These are phyloP conservation scores for Arctopsyche grandis DNA, from an alignment of 1,140 invertebrate genomes.

Conservation along the genomic window DNA sequence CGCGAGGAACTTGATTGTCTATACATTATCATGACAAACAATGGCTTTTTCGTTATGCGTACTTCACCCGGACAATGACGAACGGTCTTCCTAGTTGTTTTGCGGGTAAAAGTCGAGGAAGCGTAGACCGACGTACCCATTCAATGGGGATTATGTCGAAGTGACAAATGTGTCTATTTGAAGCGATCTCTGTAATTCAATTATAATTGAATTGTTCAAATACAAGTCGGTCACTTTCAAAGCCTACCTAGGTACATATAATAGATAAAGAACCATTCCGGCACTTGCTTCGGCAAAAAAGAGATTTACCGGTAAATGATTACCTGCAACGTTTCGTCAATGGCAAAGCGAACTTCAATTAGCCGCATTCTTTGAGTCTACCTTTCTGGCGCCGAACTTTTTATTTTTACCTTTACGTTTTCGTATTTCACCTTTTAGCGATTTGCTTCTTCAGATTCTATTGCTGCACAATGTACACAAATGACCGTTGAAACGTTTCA, in stretches of 20 bases:
- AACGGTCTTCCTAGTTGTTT: constrained; percentile 6
- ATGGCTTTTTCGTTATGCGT: constrained; percentile 1
- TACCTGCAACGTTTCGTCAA: constrained; percentile 8
- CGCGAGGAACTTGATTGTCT: too few relatives aligned
- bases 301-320: neutral
- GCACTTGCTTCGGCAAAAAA: neutral
- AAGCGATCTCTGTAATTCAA: too few relatives aligned
- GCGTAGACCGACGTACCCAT: neutral
- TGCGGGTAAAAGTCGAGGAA: neutral
- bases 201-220: too few relatives aligned
- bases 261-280: too few relatives aligned
- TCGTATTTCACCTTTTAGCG: neutral
- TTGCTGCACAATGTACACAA: neutral
- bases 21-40: neutral
- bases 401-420: neutral
- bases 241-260: too few relatives aligned
- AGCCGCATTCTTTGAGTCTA: constrained; percentile 35
- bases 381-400: constrained; percentile 28
- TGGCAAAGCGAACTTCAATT: constrained; percentile 25
- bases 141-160: neutral
- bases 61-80: constrained; percentile 17
- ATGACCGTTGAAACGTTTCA: neutral
- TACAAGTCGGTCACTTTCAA: too few relatives aligned
- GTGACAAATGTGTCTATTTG: too few relatives aligned
- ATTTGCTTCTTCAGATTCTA: neutral